Conservation (phyloP, 2,888 invertebrate species). For the Pyralis farinalis region DNA sequence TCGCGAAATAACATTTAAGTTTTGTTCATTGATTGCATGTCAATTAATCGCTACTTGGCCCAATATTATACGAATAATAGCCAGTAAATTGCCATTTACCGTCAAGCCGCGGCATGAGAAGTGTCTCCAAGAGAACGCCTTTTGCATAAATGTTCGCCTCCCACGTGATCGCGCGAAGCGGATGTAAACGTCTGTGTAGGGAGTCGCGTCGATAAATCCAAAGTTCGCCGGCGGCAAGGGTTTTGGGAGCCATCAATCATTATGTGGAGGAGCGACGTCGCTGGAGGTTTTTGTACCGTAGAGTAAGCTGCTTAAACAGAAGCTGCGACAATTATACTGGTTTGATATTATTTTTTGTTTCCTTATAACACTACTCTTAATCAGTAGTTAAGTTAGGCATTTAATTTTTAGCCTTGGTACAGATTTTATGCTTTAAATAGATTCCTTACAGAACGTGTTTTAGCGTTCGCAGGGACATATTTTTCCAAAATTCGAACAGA, state of each 20-base stretch:
- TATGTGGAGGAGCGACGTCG: slow-evolving; percentile 50
- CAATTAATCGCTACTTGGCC: background rate
- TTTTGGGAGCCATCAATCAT: slow-evolving; percentile 77
- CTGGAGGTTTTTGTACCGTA: slow-evolving; percentile 44
- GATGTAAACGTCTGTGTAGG: slow-evolving; percentile 56
- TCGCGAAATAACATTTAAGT: too few relatives aligned
- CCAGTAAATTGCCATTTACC: background rate
- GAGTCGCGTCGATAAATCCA: slow-evolving; percentile 69
- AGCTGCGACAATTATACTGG: background rate
- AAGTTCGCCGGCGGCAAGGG: slow-evolving; percentile 70
- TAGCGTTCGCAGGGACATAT: too few relatives aligned
- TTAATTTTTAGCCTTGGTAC: too few relatives aligned
- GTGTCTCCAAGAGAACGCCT: slow-evolving; percentile 14
- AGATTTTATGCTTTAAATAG: too few relatives aligned
- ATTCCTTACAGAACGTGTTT: too few relatives aligned
- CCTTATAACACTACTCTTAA: too few relatives aligned
- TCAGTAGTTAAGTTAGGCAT: too few relatives aligned
- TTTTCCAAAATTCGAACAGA: too few relatives aligned
- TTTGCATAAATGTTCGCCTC: slow-evolving; percentile 23
- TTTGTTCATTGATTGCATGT: too few relatives aligned
- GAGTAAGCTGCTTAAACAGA: slow-evolving; percentile 21
- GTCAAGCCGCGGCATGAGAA: background rate
- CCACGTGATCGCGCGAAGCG: slow-evolving; percentile 36
- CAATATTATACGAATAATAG: background rate
- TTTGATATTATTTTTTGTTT: background rate